A percentile compares a stretch with the other conserved stretches of the same genome.
phyloP scores from a whole-genome alignment of 2,888 invertebrate species.

The Machimus rusticus region DNA sequence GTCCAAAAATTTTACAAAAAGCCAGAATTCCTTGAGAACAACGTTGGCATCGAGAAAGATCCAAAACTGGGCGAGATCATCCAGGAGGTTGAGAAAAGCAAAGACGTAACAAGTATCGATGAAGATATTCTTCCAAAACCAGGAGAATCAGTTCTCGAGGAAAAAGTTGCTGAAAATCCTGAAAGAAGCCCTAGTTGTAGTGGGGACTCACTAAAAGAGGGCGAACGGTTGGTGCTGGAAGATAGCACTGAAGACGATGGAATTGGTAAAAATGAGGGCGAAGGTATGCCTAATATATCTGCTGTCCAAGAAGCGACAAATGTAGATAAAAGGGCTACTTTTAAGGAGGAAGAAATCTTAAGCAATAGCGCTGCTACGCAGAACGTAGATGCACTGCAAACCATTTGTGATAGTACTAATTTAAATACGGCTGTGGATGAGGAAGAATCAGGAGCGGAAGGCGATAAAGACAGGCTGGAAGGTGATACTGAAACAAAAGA shows the following conservation, averaged over 20 bases:
- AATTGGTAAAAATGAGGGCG: not conserved
- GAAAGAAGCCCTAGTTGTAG: constrained; percentile 2
- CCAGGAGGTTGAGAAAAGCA: constrained; percentile 52
- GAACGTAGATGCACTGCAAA: not conserved
- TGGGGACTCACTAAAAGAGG: constrained; percentile 42
- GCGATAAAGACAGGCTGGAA: not conserved
- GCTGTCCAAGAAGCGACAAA: not conserved
- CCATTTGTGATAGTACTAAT: constrained; percentile 37
- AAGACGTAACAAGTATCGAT: not conserved
- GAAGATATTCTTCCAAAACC: not conserved
- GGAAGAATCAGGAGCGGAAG: not conserved
- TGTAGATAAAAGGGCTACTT: not conserved
- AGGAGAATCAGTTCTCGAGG: not conserved
- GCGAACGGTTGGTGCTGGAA: constrained; percentile 40
- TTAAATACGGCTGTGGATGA: constrained; percentile 40
- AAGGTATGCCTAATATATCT: not conserved
- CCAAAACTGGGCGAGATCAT: constrained; percentile 63
- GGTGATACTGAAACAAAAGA: not conserved
- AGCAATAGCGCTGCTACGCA: not conserved
- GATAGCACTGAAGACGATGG: constrained; percentile 45
- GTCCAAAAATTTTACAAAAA: constrained; percentile 63
- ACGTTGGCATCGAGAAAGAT: constrained; percentile 62
- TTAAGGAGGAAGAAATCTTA: not conserved
- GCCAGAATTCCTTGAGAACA: constrained; percentile 62
- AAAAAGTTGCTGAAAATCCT: not conserved